These are phyloP conservation scores for Drosophila subquinaria DNA, from an alignment of 2,888 invertebrate species.

Conservation along the genomic window DNA sequence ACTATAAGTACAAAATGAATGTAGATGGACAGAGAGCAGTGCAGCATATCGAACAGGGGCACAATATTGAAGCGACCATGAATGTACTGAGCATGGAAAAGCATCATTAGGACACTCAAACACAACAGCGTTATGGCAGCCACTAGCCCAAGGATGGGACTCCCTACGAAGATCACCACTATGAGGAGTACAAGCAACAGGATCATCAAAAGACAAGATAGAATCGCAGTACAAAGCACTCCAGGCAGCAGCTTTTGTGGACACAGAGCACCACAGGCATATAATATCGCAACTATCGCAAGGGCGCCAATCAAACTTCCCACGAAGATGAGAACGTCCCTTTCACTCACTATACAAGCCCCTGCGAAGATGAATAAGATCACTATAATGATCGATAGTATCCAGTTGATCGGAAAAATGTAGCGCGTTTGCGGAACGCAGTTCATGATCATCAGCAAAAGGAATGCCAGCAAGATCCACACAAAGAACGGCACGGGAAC, in stretches of 20 bases:
- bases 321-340: background rate
- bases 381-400: slow-evolving; percentile 4
- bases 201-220: background rate
- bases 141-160: background rate
- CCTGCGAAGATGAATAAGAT: background rate
- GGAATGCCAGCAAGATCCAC: slow-evolving; percentile 22
- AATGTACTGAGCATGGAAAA: slow-evolving; percentile 25
- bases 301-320: background rate
- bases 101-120: background rate
- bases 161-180: background rate
- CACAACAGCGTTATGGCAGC: slow-evolving; percentile 13
- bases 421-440: slow-evolving; percentile 12
- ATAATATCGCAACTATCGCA: background rate
- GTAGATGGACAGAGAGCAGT: slow-evolving; percentile 30
- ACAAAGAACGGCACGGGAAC: slow-evolving; percentile 26
- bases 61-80: slow-evolving; percentile 36
- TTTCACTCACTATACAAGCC: background rate
- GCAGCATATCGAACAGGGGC: slow-evolving; percentile 27
- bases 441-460: slow-evolving; percentile 23
- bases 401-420: slow-evolving; percentile 13
- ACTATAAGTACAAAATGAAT: slow-evolving; percentile 23
- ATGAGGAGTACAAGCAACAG: background rate
- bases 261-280: slow-evolving; percentile 4
- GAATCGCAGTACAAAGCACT: background rate
- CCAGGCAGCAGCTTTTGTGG: background rate